Percentiles rank a stretch among this genome's conserved stretches.
Evolutionary conservation across 2,113 vertebrate species (phyloP).

Genomic region (Sceloporus undulatus): DNA sequence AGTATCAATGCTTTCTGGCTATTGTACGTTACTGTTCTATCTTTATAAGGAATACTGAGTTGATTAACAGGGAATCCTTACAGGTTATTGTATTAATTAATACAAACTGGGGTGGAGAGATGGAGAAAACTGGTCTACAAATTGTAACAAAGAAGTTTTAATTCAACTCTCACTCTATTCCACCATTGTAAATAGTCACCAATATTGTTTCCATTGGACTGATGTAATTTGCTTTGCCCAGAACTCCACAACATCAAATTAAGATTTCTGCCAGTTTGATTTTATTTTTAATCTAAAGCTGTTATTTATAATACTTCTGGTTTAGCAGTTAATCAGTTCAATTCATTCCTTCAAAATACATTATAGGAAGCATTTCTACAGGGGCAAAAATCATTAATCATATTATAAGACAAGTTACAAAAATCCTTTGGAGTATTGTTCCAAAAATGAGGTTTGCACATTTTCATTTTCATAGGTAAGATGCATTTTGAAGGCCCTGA

Average conservation of each 20-base stretch:
- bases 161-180: not conserved
- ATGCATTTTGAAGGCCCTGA: not conserved
- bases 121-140: too few relatives aligned
- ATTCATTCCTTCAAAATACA: not conserved
- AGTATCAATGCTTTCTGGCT: too few relatives aligned
- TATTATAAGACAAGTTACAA: not conserved
- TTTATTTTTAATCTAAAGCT: slow-evolving; percentile 5
- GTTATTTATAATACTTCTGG: not conserved
- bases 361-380: slow-evolving; percentile 2
- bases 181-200: not conserved
- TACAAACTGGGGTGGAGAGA: too few relatives aligned
- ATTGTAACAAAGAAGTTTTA: too few relatives aligned
- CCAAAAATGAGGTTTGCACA: not conserved
- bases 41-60: too few relatives aligned
- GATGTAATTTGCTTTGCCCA: not conserved
- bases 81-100: too few relatives aligned
- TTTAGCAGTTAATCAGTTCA: slow-evolving; percentile 13
- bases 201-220: not conserved
- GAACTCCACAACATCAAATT: not conserved
- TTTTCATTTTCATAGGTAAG: not conserved
- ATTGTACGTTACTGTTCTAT: too few relatives aligned
- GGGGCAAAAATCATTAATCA: not conserved
- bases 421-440: slow-evolving; percentile 13
- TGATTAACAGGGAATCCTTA: too few relatives aligned
- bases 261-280: not conserved